phyloP scores from a whole-genome alignment of 2,888 invertebrate species.

The Volucella inflata region DNA sequence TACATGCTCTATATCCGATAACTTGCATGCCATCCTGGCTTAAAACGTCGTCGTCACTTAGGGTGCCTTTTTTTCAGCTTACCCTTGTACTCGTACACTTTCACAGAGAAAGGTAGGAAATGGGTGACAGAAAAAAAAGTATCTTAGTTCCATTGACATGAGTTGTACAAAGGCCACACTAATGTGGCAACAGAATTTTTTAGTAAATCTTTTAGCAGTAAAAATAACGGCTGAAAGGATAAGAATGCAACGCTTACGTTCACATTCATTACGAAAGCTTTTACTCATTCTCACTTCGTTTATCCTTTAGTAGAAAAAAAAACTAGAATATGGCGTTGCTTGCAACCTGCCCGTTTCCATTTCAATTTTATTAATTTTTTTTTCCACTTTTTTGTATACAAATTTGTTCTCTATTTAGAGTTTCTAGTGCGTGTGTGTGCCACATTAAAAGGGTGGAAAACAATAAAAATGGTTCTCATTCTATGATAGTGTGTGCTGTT shows the following conservation, averaged over 20 bases:
- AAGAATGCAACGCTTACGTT: slow-evolving; percentile 68
- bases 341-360: slow-evolving; percentile 26
- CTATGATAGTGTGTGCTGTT: too few species aligned
- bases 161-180: slow-evolving; percentile 53
- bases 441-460: slow-evolving; percentile 49
- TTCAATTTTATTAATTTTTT: not conserved
- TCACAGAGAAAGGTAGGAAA: not conserved
- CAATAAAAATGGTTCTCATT: slow-evolving; percentile 32
- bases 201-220: slow-evolving; percentile 59
- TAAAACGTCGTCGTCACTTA: not conserved
- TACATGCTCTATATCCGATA: slow-evolving; percentile 33
- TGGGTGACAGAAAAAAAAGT: not conserved
- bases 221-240: slow-evolving; percentile 55
- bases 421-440: slow-evolving; percentile 66
- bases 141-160: slow-evolving; percentile 18
- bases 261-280: slow-evolving; percentile 71
- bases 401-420: slow-evolving; percentile 52
- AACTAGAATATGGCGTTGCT: slow-evolving; percentile 50
- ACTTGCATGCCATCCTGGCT: slow-evolving; percentile 7
- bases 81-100: not conserved
- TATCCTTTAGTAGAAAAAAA: slow-evolving; percentile 37
- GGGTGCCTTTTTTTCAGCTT: slow-evolving; percentile 13
- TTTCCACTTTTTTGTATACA: slow-evolving; percentile 49
- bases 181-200: slow-evolving; percentile 49
- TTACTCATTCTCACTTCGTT: slow-evolving; percentile 73